phyloP scores from a whole-genome alignment of 2,113 vertebrate genomes.

The Benthochromis sp. region DNA sequence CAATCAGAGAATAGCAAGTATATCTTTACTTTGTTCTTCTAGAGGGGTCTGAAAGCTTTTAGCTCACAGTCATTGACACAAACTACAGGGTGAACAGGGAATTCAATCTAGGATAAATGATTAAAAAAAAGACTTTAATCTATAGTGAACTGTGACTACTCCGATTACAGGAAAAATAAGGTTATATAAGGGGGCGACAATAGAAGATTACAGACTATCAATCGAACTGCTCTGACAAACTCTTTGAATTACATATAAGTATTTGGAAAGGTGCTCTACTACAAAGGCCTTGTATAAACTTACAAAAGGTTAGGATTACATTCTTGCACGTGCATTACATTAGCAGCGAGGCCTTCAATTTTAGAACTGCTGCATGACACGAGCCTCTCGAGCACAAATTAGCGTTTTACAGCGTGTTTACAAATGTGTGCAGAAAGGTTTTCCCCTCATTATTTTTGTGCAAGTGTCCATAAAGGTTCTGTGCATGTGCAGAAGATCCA shows the following conservation, averaged over 20 bases:
- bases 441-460: neutral
- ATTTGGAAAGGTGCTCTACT: neutral
- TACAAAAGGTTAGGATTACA: neutral
- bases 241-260: neutral
- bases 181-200: neutral
- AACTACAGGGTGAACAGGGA: slow-evolving; percentile 4
- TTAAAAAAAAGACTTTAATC: neutral
- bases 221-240: neutral
- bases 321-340: neutral
- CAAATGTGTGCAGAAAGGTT: neutral
- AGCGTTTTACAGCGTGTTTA: neutral
- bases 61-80: slow-evolving; percentile 34
- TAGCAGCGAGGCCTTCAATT: neutral
- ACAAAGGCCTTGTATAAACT: neutral
- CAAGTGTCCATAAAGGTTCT: neutral
- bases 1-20: slow-evolving; percentile 24
- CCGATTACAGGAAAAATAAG: neutral
- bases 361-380: neutral
- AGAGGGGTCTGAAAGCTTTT: neutral
- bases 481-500: neutral
- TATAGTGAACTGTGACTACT: neutral
- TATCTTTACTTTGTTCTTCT: slow-evolving; percentile 9
- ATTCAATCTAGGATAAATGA: neutral
- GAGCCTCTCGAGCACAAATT: neutral
- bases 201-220: neutral